Percentiles rank a stretch among this genome's conserved stretches.
Conservation (phyloP, 2,797 vertebrate species). For the Danio jaintianensis region DNA sequence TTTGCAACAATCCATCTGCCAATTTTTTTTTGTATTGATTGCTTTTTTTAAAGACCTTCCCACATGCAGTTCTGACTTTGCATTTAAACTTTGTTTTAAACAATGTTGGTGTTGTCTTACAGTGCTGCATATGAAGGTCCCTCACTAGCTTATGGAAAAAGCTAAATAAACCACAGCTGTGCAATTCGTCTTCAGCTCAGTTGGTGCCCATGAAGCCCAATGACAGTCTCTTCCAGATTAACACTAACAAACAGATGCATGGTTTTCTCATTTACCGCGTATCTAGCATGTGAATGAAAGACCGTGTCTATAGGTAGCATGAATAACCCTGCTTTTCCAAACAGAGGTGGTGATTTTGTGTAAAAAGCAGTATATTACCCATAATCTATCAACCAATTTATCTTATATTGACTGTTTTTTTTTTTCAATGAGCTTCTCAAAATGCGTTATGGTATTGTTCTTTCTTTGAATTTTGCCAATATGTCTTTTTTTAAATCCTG, state of each 20-base stretch:
- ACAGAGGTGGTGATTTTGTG: too few relatives aligned
- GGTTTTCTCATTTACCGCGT: conserved; percentile 28
- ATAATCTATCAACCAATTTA: too few relatives aligned
- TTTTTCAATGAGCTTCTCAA: too few relatives aligned
- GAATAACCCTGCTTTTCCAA: too few relatives aligned
- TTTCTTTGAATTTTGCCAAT: too few relatives aligned
- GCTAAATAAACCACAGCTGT: background rate
- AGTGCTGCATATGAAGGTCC: background rate
- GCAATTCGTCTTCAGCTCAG: background rate
- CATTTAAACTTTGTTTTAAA: conserved; percentile 1
- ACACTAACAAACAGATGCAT: conserved; percentile 34
- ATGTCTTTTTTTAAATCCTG: background rate
- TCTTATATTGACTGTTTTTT: too few relatives aligned
- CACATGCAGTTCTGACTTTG: background rate
- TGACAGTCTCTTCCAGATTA: background rate
- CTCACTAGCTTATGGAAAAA: background rate
- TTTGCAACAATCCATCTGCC: background rate
- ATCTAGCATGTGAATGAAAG: conserved; percentile 11
- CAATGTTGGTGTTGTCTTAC: background rate
- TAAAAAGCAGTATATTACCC: too few relatives aligned
- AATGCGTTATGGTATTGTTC: too few relatives aligned
- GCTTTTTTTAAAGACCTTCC: background rate
- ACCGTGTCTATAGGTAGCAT: background rate
- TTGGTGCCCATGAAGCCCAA: background rate
- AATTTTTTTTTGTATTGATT: background rate